These are phyloP conservation scores for Festucalex cinctus DNA, from an alignment of 2,113 vertebrate species.

Conservation along the genomic window DNA sequence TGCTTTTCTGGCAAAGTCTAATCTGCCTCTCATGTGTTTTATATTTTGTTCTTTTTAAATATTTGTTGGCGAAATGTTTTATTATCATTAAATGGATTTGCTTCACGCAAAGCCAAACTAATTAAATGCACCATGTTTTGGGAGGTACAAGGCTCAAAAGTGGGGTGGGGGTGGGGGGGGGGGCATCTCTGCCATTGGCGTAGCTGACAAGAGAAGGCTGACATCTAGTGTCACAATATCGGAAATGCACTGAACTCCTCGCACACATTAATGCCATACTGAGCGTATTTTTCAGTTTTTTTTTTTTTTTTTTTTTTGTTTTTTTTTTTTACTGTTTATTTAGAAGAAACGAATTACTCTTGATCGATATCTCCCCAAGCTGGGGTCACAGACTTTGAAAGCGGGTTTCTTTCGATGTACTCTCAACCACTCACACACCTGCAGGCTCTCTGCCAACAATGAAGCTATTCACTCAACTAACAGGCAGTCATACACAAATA, in stretches of 20 bases:
- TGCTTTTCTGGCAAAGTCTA: neutral
- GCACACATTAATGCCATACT: neutral
- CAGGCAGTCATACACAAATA: no score
- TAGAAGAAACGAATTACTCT: no score
- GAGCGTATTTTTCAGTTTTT: no score
- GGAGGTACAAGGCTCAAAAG: conserved; percentile 43
- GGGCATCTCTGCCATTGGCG: no score
- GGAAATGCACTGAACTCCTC: neutral
- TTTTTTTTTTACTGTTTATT: no score
- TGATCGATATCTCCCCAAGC: no score
- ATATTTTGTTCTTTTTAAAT: no score
- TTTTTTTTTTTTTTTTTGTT: no score
- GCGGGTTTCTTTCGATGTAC: neutral
- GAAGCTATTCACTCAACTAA: neutral
- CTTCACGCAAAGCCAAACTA: neutral
- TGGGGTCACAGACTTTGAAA: no score
- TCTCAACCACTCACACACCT: conserved; percentile 1
- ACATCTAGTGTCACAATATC: conserved; percentile 53
- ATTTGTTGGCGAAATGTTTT: neutral
- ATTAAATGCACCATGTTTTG: no score
- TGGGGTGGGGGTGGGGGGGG: no score
- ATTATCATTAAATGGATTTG: neutral
- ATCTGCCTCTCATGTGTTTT: neutral
- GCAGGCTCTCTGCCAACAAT: neutral
- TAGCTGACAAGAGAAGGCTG: conserved; percentile 38